Evolutionary conservation across 2,888 invertebrate genomes (phyloP), one percentile per base, ranked within the genome.

Genomic region (Gryllus longicercus): DNA sequence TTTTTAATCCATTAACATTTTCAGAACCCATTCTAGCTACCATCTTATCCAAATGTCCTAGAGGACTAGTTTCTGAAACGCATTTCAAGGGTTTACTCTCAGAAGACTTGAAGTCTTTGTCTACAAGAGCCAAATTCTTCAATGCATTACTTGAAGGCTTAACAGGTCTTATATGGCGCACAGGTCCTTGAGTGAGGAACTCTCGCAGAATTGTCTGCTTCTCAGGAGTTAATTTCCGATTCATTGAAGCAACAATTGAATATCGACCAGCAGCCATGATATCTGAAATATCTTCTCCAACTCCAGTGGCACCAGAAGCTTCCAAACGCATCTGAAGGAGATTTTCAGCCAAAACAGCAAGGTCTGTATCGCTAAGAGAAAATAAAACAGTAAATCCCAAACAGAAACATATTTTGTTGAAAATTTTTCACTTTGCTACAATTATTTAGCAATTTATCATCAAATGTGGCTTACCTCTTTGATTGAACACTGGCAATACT

Each of bases 341-440:
- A 63, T 83, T 84, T 51, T 84, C 84, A 75, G 85, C 85, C 76
- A 85, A 82, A 23, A 79, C 83, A 10, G 84, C 84, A n/a, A 85
- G 80, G n/a, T 84, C 84, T 49, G 83, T 81, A 76, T 84, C 84
- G 63, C 84, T 84, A 82, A n/a, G 81, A 82, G 38, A 81, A 81
- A 82, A 81, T 23, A 11, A 76, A 76, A 38, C 38, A 38, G 38
- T 38, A 8, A 38, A 38, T 38, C 38, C 38, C 38, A 38, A 38
- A 38, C 38, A 38, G 8, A 38, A 38, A 8, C 38, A 38, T 38
- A 38, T 38, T 38, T 38, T 38, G 38, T 38, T 38, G 8, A 5
- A 38, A 38, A 38, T 8, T 8, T 38, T 38, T 38, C 38, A 38
- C 38, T 38, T 38, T 38, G 38, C 38, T 38, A 8, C 0, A 38